Evolutionary conservation across 2,113 vertebrate genomes (phyloP).

Genomic region (Anolis carolinensis): DNA sequence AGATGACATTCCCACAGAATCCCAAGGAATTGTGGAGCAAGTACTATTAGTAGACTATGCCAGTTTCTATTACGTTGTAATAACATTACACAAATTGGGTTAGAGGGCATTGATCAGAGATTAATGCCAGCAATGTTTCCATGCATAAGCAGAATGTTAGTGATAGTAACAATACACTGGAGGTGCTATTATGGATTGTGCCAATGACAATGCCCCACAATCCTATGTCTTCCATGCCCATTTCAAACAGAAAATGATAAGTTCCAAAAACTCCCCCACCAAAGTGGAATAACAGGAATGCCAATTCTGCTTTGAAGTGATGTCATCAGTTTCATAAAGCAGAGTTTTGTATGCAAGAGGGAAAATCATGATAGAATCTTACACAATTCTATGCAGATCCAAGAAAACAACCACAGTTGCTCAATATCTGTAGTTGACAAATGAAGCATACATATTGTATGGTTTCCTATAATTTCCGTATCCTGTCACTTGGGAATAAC

Average conservation of each 20-base stretch:
- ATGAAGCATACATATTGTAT: background rate
- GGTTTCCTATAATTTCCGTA: slow-evolving; percentile 33
- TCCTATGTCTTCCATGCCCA: background rate
- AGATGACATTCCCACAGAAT: background rate
- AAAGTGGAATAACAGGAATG: background rate
- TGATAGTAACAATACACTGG: background rate
- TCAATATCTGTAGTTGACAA: background rate
- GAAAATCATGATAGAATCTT: background rate
- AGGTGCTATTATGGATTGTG: background rate
- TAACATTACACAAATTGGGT: background rate
- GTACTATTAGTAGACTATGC: too few relatives aligned
- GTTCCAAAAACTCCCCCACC: background rate
- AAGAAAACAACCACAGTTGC: background rate
- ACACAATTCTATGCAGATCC: background rate
- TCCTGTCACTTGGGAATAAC: background rate
- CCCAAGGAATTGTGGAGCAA: too few relatives aligned
- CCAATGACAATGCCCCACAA: background rate
- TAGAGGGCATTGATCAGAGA: background rate
- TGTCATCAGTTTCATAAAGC: background rate
- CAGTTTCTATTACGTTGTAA: background rate
- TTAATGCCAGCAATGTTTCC: background rate
- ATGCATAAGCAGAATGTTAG: background rate
- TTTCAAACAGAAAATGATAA: background rate
- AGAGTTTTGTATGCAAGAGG: background rate
- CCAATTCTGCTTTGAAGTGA: background rate